Base-by-base conservation (phyloP, 53 echinoderm and acorn worm species). In the Glandiceps talaboti region DNA sequence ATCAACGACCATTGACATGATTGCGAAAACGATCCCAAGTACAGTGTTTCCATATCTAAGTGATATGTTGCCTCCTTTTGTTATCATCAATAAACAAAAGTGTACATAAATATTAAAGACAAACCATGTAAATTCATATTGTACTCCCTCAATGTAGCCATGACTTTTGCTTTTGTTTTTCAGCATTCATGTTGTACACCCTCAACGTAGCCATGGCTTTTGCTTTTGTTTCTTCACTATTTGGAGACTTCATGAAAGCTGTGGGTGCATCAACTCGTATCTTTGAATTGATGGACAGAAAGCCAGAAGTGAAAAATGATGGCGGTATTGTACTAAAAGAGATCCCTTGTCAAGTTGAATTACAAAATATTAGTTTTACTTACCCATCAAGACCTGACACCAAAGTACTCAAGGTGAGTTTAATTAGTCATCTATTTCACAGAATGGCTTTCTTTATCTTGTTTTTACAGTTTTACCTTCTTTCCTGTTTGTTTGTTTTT, bases 101-200 rank as follows among this genome's bases (percentile, higher is more conserved):
- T n/a, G n/a, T n/a, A n/a, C n/a, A n/a, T n/a, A n/a, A n/a, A n/a
- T n/a, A n/a, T n/a, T n/a, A n/a, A n/a, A n/a, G n/a, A n/a, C n/a
- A n/a, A n/a, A n/a, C n/a, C n/a, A n/a, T n/a, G n/a, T n/a, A n/a
- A n/a, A n/a, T 96, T 96, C 79, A 96, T 96, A 92, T 81, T 96
- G 75, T 96, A 96, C 87, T 92, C 96, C 14, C 78, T 96, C 33
- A 96, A 96, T 32, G 92, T 96, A 1, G 96, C 96, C 76, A 92
- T 96, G 96, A 92, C 96, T 0, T 96, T 96, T 79, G 96, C 96
- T 0, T 96, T 96, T n/a, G n/a, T 28, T 73, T 45, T 33, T 14
- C 81, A 97, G 97, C 97, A 29, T 97, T 97, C 77, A 97, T 97
- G 97, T 82, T 97, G 76, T 97, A 97, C 88, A 97, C 97, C 6